Percentiles rank a stretch among this genome's conserved stretches.
These are phyloP conservation scores for Drosophila mimetica DNA, from an alignment of 2,888 invertebrate genomes.

Conservation along the genomic window DNA sequence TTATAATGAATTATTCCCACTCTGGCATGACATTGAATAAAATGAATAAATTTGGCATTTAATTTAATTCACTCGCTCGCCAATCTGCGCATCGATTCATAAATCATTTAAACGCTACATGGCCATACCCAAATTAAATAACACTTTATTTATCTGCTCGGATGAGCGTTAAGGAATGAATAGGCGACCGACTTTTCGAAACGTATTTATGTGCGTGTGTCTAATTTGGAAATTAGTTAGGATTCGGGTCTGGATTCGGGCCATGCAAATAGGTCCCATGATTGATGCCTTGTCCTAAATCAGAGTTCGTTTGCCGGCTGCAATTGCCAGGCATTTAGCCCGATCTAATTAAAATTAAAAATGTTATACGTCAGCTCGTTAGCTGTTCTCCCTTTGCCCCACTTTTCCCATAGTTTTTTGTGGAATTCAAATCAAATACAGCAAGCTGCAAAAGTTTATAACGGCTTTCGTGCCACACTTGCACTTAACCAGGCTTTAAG, in stretches of 20 bases:
- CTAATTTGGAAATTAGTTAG: background rate
- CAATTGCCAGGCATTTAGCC: conserved; percentile 9
- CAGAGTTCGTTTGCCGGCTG: conserved; percentile 2
- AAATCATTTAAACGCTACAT: conserved; percentile 31
- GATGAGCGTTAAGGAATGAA: conserved; percentile 17
- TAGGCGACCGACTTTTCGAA: background rate
- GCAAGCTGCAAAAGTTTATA: background rate
- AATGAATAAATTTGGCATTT: conserved; percentile 38
- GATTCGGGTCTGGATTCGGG: background rate
- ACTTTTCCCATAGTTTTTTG: background rate
- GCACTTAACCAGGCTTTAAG: no score
- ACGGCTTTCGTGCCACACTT: background rate
- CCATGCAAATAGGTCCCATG: conserved; percentile 6
- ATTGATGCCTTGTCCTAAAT: conserved; percentile 21
- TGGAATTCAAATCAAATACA: conserved; percentile 5
- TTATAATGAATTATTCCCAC: conserved; percentile 37
- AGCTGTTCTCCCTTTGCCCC: background rate
- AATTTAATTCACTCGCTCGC: conserved; percentile 31
- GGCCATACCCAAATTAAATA: conserved; percentile 31
- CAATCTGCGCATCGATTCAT: conserved; percentile 41
- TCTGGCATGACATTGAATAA: conserved; percentile 28
- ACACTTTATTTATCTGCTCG: conserved; percentile 29
- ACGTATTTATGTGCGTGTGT: background rate
- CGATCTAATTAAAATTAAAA: conserved; percentile 36
- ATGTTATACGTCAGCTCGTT: conserved; percentile 22